These are phyloP conservation scores for Hirtodrosophila histrioides DNA, from an alignment of 2,888 invertebrate genomes.

Conservation along the genomic window DNA sequence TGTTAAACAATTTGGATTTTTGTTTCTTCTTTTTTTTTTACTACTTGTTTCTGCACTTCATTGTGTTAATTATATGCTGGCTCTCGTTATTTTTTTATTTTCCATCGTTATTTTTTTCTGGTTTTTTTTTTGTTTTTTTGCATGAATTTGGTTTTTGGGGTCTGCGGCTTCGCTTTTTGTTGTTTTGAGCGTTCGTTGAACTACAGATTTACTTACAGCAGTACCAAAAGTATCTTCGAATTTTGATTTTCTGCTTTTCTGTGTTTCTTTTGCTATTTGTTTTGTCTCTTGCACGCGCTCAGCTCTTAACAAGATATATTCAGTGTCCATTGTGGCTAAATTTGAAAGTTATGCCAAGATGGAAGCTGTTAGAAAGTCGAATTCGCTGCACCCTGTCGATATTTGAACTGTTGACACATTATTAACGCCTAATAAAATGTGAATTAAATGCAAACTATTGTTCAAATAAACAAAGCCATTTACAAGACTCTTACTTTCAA, in stretches of 20 bases:
- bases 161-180: slow-evolving; percentile 5
- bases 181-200: slow-evolving; percentile 29
- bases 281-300: slow-evolving; percentile 2
- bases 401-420: no score
- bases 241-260: slow-evolving; percentile 9
- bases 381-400: not conserved
- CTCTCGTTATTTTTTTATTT: slow-evolving; percentile 15
- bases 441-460: no score
- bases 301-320: slow-evolving; percentile 15
- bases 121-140: slow-evolving; percentile 26
- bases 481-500: no score
- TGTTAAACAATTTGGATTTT: slow-evolving; percentile 18
- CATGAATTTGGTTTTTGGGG: slow-evolving; percentile 13
- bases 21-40: slow-evolving; percentile 21
- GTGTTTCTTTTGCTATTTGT: slow-evolving; percentile 2
- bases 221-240: not conserved
- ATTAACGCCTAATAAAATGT: no score
- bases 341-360: slow-evolving; percentile 42
- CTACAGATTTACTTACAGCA: slow-evolving; percentile 24
- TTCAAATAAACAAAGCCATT: no score
- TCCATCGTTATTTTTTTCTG: slow-evolving; percentile 13
- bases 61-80: slow-evolving; percentile 58
- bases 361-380: slow-evolving; percentile 8
- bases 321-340: slow-evolving; percentile 37
- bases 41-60: slow-evolving; percentile 47